Evolutionary conservation across 2,888 invertebrate species (phyloP), one percentile per base, ranked within the genome.

Genomic region (Osedax fenrisi): DNA sequence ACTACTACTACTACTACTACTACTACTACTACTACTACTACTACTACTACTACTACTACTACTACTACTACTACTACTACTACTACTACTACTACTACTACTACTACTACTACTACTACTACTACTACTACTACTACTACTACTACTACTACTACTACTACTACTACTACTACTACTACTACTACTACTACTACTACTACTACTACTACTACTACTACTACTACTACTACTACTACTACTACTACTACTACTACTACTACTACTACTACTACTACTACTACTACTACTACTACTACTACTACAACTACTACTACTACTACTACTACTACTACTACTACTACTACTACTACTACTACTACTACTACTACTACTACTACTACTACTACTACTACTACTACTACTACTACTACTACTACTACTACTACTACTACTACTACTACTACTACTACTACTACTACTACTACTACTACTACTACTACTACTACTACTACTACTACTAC

Each of bases 241-340:
- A 26, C 70, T 70, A 70, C 70, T 70, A 61, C 70, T 70, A 70
- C 27, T 70, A 61, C 70, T 70, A 70, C 70, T 70, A 61, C 70
- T 70, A 70, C 70, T 70, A 61, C 70, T 70, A 70, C 70, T 70
- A 70, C 70, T 70, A 70, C 70, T 70, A 70, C 70, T 70, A 70
- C 70, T 70, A 70, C 70, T 70, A 70, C 70, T 61, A 70, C 70
- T 70, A 70, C 70, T 70, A 70, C 70, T 70, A 70, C 70, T 61
- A 70, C 70, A 2, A 70, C 70, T 70, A 70, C 70, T 61, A 70
- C 70, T 70, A 70, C 70, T 61, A 70, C 27, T 61, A 70, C 70
- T 70, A 24, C 27, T 10, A 41, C 27, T 61, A 41, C 70, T 70
- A 70, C 70, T 61, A 41, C 70, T 61, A 70, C 70, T 70, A 41